A percentile compares a stretch with the other conserved stretches of the same genome.
phyloP scores from a whole-genome alignment of 2,888 invertebrate species.

The Luffia ferchaultella region DNA sequence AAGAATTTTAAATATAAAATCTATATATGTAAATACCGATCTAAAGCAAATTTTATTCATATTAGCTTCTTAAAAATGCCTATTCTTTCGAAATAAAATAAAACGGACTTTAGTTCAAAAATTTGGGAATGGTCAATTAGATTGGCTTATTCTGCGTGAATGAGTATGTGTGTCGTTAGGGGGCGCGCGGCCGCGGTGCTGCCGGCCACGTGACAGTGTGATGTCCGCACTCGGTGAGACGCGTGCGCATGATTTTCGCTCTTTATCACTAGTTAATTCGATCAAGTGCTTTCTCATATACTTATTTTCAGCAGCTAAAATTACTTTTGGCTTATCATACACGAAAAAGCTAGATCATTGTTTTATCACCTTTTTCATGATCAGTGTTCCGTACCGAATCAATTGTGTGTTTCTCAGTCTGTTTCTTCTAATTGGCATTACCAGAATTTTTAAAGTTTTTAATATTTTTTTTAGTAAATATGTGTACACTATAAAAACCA shows the following conservation, averaged over 20 bases:
- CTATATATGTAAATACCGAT: too few relatives aligned
- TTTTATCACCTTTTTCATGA: neutral
- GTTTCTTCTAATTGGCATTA: too few relatives aligned
- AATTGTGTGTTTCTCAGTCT: too few relatives aligned
- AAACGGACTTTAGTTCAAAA: too few relatives aligned
- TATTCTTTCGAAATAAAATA: neutral
- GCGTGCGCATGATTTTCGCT: constrained; percentile 13
- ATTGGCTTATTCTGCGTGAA: neutral
- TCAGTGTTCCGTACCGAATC: too few relatives aligned
- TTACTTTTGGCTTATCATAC: neutral
- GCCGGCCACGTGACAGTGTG: constrained; percentile 63
- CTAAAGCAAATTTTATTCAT: neutral
- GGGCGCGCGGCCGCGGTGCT: constrained; percentile 40
- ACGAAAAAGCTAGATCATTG: neutral
- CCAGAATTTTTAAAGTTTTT: too few relatives aligned
- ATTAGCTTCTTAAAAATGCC: neutral
- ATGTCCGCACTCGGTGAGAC: constrained; percentile 46
- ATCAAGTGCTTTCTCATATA: neutral
- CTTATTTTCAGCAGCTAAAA: neutral
- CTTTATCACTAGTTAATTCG: neutral
- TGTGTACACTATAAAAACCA: too few relatives aligned
- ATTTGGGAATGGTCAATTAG: too few relatives aligned
- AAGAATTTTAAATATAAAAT: too few relatives aligned
- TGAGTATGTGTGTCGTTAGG: constrained; percentile 34
- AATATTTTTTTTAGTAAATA: too few relatives aligned